Percentiles rank a stretch among this genome's conserved stretches.
phyloP scores from a whole-genome alignment of 2,113 vertebrate genomes.

The Gadus macrocephalus region DNA sequence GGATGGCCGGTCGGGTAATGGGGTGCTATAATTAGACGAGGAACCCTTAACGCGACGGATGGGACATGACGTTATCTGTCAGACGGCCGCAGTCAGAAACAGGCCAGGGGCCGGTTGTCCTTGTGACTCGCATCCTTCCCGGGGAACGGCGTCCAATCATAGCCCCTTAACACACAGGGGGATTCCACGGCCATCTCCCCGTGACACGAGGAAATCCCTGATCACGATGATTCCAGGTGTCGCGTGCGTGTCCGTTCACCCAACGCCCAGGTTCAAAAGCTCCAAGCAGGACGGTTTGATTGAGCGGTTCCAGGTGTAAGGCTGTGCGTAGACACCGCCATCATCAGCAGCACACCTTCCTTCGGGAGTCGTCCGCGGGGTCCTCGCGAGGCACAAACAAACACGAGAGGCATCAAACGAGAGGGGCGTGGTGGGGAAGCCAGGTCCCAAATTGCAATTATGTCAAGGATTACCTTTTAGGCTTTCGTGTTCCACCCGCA shows the following conservation, averaged over 20 bases:
- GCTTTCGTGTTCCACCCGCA: slow-evolving; percentile 40
- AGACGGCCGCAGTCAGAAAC: slow-evolving; percentile 26
- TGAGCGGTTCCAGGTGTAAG: too few species aligned
- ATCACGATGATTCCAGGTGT: slow-evolving; percentile 3
- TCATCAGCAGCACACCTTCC: too few species aligned
- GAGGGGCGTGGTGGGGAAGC: background rate
- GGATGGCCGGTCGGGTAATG: slow-evolving; percentile 49
- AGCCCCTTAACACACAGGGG: slow-evolving; percentile 40
- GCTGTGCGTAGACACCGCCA: too few species aligned
- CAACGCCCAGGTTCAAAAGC: too few species aligned
- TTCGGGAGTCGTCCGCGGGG: too few species aligned
- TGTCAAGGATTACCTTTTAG: slow-evolving; percentile 42
- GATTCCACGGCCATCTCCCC: slow-evolving; percentile 44
- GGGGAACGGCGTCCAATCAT: slow-evolving; percentile 13
- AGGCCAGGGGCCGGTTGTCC: slow-evolving; percentile 18
- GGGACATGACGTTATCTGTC: slow-evolving; percentile 38
- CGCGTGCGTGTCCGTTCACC: too few species aligned
- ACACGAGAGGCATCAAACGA: too few species aligned
- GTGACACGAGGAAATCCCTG: slow-evolving; percentile 28
- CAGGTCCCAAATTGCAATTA: background rate
- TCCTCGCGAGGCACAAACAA: too few species aligned
- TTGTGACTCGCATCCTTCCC: slow-evolving; percentile 32
- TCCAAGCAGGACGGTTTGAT: too few species aligned
- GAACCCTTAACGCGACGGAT: slow-evolving; percentile 46
- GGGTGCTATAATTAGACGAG: slow-evolving; percentile 57